Conservation (phyloP, 2,113 vertebrate species). For the Peromyscus maniculatus region DNA sequence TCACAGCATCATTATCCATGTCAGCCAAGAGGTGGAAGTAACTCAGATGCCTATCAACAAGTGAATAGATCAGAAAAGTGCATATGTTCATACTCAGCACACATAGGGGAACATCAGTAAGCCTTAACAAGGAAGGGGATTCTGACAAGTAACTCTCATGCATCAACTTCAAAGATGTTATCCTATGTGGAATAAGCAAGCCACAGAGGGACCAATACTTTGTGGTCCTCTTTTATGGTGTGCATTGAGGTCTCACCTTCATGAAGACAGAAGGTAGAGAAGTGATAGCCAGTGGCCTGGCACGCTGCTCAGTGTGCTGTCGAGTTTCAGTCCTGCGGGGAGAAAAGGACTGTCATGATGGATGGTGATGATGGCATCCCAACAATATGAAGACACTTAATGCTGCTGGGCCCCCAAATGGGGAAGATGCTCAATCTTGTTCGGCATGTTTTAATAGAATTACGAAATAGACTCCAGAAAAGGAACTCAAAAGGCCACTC, state of each 20-base stretch:
- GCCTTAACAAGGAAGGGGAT: not conserved
- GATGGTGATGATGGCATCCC: rapidly evolving
- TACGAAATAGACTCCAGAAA: not conserved
- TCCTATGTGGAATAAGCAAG: not conserved
- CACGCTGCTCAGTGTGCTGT: not conserved
- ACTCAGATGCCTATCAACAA: not conserved
- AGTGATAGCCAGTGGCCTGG: too few relatives aligned
- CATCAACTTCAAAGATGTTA: not conserved
- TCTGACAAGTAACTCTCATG: not conserved
- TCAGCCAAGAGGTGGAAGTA: not conserved
- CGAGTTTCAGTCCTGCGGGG: not conserved
- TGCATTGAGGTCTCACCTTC: not conserved
- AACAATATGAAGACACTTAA: rapidly evolving
- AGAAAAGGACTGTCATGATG: not conserved
- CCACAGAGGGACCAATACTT: not conserved
- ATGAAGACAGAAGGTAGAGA: not conserved
- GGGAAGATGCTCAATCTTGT: too few relatives aligned
- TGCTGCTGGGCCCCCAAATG: not conserved
- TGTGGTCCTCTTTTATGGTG: not conserved
- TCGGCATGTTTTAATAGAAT: not conserved
- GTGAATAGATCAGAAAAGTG: not conserved
- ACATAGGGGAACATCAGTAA: too few relatives aligned
- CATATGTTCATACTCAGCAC: not conserved
- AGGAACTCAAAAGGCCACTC: not conserved
- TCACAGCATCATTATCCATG: not conserved